phyloP scores from a whole-genome alignment of 64 coral and sea anemone genomes.

The Montipora efflorescens region DNA sequence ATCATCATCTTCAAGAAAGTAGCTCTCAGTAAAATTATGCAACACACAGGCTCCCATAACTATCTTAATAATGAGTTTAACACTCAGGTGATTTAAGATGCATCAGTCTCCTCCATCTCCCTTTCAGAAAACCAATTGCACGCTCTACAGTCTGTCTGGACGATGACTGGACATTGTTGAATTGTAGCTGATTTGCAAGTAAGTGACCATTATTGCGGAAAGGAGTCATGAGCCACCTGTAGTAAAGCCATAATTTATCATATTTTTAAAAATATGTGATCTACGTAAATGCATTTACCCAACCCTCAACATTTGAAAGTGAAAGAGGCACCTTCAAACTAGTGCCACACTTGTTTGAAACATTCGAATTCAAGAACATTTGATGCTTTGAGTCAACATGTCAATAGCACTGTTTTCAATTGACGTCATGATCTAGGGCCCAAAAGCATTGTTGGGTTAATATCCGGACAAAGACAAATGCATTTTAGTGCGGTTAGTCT shows the following conservation, averaged over 20 bases:
- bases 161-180: conserved; percentile 18
- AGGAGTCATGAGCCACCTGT: conserved; percentile 21
- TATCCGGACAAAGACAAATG: too few relatives aligned
- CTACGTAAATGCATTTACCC: neutral
- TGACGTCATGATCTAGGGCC: too few relatives aligned
- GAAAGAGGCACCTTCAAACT: too few relatives aligned
- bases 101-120: neutral
- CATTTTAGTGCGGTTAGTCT: too few relatives aligned
- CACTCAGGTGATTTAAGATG: neutral
- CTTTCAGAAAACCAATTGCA: conserved; percentile 1
- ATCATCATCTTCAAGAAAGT: neutral
- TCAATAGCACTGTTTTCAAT: too few relatives aligned
- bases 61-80: neutral
- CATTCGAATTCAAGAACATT: too few relatives aligned
- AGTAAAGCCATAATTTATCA: neutral
- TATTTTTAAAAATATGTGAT: neutral
- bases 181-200: neutral
- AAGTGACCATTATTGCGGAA: neutral
- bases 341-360: too few relatives aligned
- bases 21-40: neutral
- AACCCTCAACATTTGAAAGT: neutral
- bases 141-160: neutral
- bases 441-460: too few relatives aligned
- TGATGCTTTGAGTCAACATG: too few relatives aligned
- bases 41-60: neutral